phyloP scores from a whole-genome alignment of 2,888 invertebrate species.

The Cryptus viduatorius region DNA sequence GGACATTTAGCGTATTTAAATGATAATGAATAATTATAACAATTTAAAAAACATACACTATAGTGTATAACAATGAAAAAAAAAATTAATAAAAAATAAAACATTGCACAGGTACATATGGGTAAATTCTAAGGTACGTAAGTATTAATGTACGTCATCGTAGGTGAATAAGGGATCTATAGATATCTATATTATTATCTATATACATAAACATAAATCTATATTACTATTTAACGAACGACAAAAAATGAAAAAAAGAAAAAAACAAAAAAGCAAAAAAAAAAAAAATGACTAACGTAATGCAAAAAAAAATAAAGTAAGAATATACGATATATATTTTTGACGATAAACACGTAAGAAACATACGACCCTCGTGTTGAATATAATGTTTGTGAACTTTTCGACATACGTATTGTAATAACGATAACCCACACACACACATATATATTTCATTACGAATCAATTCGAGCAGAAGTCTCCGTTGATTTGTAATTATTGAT shows the following conservation, averaged over 20 bases:
- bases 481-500: constrained; percentile 46
- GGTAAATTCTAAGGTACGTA: constrained; percentile 70
- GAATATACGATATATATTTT: constrained; percentile 78
- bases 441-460: constrained; percentile 55
- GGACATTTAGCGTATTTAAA: constrained; percentile 30
- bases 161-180: constrained; percentile 51
- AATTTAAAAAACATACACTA: constrained; percentile 50
- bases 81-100: constrained; percentile 32
- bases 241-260: constrained; percentile 19
- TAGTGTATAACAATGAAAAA: constrained; percentile 50
- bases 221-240: constrained; percentile 63
- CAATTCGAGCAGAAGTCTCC: constrained; percentile 34
- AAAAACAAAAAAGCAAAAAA: constrained; percentile 49
- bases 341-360: constrained; percentile 77
- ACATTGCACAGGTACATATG: constrained; percentile 70
- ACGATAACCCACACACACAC: constrained; percentile 34
- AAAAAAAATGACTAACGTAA: constrained; percentile 18
- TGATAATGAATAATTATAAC: constrained; percentile 26
- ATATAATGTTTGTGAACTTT: constrained; percentile 80
- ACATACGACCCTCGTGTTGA: constrained; percentile 73
- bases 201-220: constrained; percentile 62
- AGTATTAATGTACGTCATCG: constrained; percentile 68
- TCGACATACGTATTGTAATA: constrained; percentile 76
- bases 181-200: constrained; percentile 61
- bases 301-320: constrained; percentile 55